A percentile compares a stretch with the other conserved stretches of the same genome.
These are phyloP conservation scores for Chloroceryle amazona DNA, from an alignment of 2,797 vertebrate genomes.

Conservation along the genomic window DNA sequence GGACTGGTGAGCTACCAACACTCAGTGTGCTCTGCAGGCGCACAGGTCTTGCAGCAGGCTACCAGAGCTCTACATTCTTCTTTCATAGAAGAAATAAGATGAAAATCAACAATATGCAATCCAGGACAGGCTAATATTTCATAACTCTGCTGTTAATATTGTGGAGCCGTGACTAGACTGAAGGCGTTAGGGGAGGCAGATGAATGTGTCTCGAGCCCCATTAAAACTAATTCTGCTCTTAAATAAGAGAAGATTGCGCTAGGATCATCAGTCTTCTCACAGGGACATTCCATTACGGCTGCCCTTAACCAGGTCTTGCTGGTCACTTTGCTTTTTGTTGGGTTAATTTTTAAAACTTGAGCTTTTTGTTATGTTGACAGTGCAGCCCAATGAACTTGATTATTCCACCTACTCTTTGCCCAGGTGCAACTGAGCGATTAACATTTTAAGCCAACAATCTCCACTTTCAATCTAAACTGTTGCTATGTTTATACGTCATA, in stretches of 20 bases:
- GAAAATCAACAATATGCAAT: background rate
- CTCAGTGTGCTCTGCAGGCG: fast-evolving
- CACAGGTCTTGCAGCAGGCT: background rate
- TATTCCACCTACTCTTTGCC: slow-evolving; percentile 18
- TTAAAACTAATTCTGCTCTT: background rate
- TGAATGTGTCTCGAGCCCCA: fast-evolving
- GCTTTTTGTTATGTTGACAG: background rate
- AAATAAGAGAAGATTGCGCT: background rate
- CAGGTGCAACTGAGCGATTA: background rate
- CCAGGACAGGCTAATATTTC: background rate
- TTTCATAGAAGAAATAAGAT: background rate
- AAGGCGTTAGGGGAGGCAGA: background rate
- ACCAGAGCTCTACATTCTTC: background rate
- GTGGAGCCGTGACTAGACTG: background rate
- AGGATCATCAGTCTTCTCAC: background rate
- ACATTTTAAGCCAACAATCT: slow-evolving; percentile 44
- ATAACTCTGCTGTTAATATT: background rate
- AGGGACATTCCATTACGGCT: background rate
- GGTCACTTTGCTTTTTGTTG: background rate
- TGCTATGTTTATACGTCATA: background rate
- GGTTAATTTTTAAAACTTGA: slow-evolving; percentile 25
- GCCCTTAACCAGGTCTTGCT: background rate
- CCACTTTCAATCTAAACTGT: slow-evolving; percentile 35
- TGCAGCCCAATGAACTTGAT: background rate
- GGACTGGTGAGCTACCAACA: background rate